Base-by-base conservation (phyloP, 2,113 vertebrate species). In the Myotis lucifugus region DNA sequence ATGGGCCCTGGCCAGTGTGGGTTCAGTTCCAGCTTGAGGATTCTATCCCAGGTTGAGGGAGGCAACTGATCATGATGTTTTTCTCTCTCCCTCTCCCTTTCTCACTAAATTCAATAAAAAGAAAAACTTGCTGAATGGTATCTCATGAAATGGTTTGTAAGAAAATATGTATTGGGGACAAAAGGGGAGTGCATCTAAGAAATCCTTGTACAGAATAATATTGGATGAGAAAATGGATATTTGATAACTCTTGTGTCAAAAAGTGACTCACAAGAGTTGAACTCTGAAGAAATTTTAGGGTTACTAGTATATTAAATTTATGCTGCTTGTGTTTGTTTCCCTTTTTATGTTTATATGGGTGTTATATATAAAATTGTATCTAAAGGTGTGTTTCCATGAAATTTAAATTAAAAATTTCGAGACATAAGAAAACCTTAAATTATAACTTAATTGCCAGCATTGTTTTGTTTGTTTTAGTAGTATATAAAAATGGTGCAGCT, bases 91-190 rank as follows among this genome's bases (percentile, higher is more conserved):
- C 13, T 6, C 40, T 27, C 21, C 40, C 72, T 46, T 8, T 29
- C 72, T 74, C 25, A 29, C 72, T 74, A 74, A 48, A 46, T 46
- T 48, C 27, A 74, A 29, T 74, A 48, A 46, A 46, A 74, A 74
- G 14, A 74, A 74, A 86, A 82, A 77, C 56, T 90, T 96, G 74
- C 25, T 91, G 84, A 74, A 59, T 93, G n/a, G 23, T 91, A 29
- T 85, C 46, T 17, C 25, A 42, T 64, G 27, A 40, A n/a, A 5
- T 73, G 50, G 19, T 54, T 95, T 91, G 6, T 27, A 94, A 93
- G 56, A 85, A 93, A 88, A 95, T 70, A 27, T 48, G 73, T 76
- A 34, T 4, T 82, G 56, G 67, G 18, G 67, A 72, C 87, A 81
- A 59, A 90, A 69, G 34, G 67, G 8, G 59, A 90, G 29, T 5